A percentile compares a stretch with the other conserved stretches of the same genome.
Conservation (phyloP, 2,888 invertebrate genomes). For the Spilosoma lubricipeda region DNA sequence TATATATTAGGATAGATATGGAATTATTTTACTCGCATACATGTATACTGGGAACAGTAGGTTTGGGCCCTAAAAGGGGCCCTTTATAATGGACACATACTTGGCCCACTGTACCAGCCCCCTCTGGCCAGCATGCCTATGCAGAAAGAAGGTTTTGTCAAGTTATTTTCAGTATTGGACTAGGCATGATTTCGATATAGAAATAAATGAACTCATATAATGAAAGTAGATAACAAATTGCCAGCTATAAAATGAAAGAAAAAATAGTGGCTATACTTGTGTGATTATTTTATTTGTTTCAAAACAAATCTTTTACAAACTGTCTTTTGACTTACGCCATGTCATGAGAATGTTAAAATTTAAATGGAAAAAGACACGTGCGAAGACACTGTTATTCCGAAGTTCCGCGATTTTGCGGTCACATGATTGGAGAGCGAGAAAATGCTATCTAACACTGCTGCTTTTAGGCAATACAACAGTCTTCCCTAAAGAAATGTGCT, state of each 20-base stretch:
- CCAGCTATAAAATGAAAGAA: neutral
- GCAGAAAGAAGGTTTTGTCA: too few species aligned
- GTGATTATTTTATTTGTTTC: too few species aligned
- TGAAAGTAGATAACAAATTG: too few species aligned
- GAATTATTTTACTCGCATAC: neutral
- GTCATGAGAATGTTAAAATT: neutral
- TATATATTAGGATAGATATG: too few species aligned
- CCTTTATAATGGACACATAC: neutral
- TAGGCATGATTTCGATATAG: too few species aligned
- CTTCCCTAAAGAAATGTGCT: neutral
- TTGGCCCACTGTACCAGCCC: too few species aligned
- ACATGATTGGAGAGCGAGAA: too few species aligned
- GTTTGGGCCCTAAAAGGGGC: neutral
- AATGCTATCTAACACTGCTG: too few species aligned
- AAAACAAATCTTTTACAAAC: too few species aligned
- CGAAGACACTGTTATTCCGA: neutral
- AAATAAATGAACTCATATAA: neutral
- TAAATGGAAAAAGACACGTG: neutral
- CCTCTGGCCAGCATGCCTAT: too few species aligned
- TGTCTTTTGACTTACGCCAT: neutral
- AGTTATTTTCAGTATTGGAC: too few species aligned
- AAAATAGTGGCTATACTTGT: neutral
- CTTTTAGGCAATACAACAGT: neutral
- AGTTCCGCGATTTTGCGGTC: too few species aligned
- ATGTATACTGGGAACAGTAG: neutral